Evolutionary conservation across 2,113 vertebrate species (phyloP), one percentile per base, ranked within the genome.

Genomic region (Oreotrochilus melanogaster): DNA sequence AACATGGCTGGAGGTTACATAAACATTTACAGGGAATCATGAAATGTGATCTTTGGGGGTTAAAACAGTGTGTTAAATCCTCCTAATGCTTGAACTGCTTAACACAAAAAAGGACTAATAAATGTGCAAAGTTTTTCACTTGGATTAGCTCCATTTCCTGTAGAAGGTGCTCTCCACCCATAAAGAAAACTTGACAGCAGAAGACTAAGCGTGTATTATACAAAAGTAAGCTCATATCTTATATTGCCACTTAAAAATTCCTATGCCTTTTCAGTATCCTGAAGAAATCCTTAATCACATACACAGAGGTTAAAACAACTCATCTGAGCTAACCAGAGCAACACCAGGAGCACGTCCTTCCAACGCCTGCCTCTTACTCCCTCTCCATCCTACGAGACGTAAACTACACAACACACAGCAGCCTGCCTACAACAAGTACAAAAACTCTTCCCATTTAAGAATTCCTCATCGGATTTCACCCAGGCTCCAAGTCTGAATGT

Each of bases 121-220:
- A 91, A 96, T 7, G 84, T 70, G 93, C 75, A 86, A 95, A 93
- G 58, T 92, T 93, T 89, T 95, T 91, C 92, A 86, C 86, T 93
- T 97, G 92, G 96, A 97, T 94, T 95, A 94, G 75, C 86, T 97
- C 93, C 92, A 97, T 93, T 97, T 98, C 97, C 96, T 97, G 88
- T 85, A 94, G 94, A 96, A 96, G 96, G 96, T 96, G 93, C 92
- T 96, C 95, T 97, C 96, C 91, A 92, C 92, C 97, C 97, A 95
- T 93, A 97, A 97, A 97, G 96, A 95, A 97, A 98, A 97, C 94
- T 86, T 72, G 78, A 93, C 31, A 56, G 93, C 89, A 94, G 89
- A 95, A 79, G 87, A 84, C 74, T 10, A 45, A 95, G 88, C n/a
- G 56, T 8, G 48, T 48, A 90, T 92, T 67, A 21, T 24, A 76